Percentiles rank a stretch among this genome's conserved stretches.
phyloP scores from a whole-genome alignment of 2,113 vertebrate species.

The Pterophyllum scalare region DNA sequence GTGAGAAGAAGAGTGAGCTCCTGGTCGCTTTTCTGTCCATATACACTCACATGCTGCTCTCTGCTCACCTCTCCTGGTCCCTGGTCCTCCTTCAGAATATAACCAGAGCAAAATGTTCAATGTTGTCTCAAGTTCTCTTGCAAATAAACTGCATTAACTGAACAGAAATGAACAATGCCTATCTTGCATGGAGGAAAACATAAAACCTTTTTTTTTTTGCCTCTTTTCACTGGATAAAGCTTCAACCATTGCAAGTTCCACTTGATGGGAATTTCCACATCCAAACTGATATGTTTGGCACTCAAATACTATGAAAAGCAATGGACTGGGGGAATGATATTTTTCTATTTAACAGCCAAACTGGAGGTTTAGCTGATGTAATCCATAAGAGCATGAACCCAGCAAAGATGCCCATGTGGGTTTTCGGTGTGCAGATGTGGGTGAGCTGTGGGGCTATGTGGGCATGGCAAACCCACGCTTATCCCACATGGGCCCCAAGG shows the following conservation, averaged over 20 bases:
- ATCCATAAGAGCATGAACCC: too few species aligned
- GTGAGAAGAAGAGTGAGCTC: conserved; percentile 55
- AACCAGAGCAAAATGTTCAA: not conserved
- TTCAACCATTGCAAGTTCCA: not conserved
- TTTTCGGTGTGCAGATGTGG: too few species aligned
- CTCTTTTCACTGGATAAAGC: not conserved
- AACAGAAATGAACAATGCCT: not conserved
- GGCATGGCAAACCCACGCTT: too few species aligned
- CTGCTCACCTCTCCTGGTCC: not conserved
- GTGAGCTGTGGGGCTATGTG: too few species aligned
- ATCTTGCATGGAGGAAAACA: not conserved
- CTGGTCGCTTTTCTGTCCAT: conserved; percentile 37
- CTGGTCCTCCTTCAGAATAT: conserved; percentile 14
- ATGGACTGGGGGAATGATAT: too few species aligned
- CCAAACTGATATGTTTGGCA: not conserved
- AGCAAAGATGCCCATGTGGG: too few species aligned
- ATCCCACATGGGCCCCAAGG: too few species aligned
- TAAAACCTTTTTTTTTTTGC: not conserved
- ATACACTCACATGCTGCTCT: conserved; percentile 16
- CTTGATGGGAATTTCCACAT: not conserved
- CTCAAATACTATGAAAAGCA: too few species aligned
- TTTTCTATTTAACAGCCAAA: too few species aligned
- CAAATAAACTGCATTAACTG: not conserved
- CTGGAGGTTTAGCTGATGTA: not conserved
- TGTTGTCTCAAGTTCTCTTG: not conserved